These are phyloP conservation scores for Pandemis corylana DNA, from an alignment of 2,888 invertebrate genomes.

Conservation along the genomic window DNA sequence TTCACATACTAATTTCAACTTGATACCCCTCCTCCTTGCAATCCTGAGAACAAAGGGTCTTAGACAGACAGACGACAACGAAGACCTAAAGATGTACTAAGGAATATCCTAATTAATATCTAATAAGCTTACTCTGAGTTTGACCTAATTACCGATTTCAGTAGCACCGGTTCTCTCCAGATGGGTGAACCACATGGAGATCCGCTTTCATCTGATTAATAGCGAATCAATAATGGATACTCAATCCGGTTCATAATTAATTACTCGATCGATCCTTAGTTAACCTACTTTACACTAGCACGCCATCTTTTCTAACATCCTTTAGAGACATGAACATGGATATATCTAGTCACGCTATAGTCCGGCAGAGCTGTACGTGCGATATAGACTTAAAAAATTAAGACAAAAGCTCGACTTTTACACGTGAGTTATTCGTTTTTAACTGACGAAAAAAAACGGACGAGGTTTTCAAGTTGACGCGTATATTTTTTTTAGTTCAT, in stretches of 20 bases:
- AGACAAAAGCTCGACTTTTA: background rate
- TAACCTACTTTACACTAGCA: conserved; percentile 37
- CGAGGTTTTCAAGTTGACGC: too few species aligned
- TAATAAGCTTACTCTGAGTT: background rate
- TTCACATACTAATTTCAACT: too few species aligned
- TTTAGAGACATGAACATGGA: conserved; percentile 29
- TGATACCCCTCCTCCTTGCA: too few species aligned
- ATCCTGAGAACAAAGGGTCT: too few species aligned
- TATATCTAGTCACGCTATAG: conserved; percentile 33
- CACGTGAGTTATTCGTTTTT: background rate
- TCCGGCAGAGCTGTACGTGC: background rate
- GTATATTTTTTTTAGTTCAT: too few species aligned
- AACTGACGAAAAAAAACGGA: background rate
- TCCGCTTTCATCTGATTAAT: conserved; percentile 9
- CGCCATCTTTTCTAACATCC: conserved; percentile 39
- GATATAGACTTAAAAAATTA: background rate
- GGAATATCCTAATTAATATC: too few species aligned
- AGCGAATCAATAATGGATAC: conserved; percentile 4
- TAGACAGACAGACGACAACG: too few species aligned
- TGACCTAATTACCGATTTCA: background rate
- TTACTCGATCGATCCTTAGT: conserved; percentile 19
- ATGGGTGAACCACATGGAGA: background rate
- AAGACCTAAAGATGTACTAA: background rate
- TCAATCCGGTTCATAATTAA: conserved; percentile 1
- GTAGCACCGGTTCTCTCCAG: background rate